Base-by-base conservation (phyloP, 2,888 invertebrate genomes). In the Eristalis intricaria region DNA sequence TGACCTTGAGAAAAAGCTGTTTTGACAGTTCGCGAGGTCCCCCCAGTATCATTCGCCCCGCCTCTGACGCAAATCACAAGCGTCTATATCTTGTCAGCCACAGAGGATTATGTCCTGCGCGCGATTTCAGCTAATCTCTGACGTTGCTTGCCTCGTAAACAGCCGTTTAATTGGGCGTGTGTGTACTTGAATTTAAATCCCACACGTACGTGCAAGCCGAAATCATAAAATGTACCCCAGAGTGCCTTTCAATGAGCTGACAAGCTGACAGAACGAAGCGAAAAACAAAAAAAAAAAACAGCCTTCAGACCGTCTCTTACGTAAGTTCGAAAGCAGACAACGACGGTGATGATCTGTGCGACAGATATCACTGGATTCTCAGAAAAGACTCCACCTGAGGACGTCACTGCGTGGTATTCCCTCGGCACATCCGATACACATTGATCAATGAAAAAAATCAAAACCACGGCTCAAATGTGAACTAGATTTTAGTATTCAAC, bases 401-500 rank as follows among this genome's bases (percentile, higher is more conserved):
- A 73, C 40, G 63, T 63, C 22, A 76, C 40, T 1, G 10, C 19
- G 11, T 10, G 43, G 15, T 8, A 23, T 60, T 77, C 19, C 11
- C 19, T 63, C 60, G 60, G 60, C 70, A 60, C 26, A 56, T 23
- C 26, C 43, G 32, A 63, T 73, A 73, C 5, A 50, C 8, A 19
- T 19, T 10, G 13, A 73, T 63, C 73, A 43, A 43, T 71, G 26
- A n/a, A 26, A 26, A 26, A 4, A 61, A 71, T 71, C 60, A 38
- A 23, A 56, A 56, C 5, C 56, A n/a, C 22, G 19, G n/a, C 15
- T 22, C 19, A 73, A 73, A 50, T 68, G 19, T 68, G 50, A 8
- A 61, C 43, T 73, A 23, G 60, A 68, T 66, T 35, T 50, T n/a
- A 43, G 29, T 10, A 40, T 58, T 68, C 40, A 78, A 38, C 58